Conservation (phyloP, 2,113 vertebrate genomes). For the Eira barbara region DNA sequence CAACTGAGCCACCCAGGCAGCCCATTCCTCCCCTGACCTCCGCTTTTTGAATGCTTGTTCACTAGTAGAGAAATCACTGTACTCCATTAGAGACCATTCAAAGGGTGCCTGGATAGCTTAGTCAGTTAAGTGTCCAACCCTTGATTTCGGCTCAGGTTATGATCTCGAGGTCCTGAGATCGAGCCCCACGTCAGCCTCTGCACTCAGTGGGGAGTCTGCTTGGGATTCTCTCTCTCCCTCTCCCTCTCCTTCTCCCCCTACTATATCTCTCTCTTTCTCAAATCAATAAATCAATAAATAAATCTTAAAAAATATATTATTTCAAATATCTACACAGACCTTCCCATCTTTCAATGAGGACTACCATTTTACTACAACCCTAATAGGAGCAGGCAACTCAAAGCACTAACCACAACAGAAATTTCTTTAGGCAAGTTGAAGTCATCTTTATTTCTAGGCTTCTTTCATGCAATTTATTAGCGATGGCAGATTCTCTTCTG, state of each 20-base stretch:
- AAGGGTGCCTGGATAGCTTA: not conserved
- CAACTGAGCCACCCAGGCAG: not conserved
- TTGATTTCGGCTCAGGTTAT: not conserved
- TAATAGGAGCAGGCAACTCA: not conserved
- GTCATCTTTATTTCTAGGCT: slow-evolving; percentile 4
- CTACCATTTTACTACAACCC: not conserved
- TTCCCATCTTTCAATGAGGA: not conserved
- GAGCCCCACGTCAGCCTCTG: not conserved
- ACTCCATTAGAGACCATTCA: not conserved
- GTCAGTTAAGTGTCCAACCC: not conserved
- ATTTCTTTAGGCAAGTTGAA: slow-evolving; percentile 25
- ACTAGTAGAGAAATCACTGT: not conserved
- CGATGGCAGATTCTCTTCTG: slow-evolving; percentile 30
- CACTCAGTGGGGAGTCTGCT: not conserved
- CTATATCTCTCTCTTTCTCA: not conserved
- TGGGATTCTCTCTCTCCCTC: not conserved
- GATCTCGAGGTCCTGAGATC: not conserved
- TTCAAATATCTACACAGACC: not conserved
- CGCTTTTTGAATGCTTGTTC: not conserved
- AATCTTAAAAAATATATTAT: not conserved
- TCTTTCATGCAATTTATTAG: not conserved
- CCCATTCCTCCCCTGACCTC: not conserved
- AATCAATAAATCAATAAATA: not conserved
- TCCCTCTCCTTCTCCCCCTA: not conserved
- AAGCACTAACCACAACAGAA: not conserved